Evolutionary conservation across 2,888 invertebrate species (phyloP), one percentile per base, ranked within the genome.

Genomic region (Apotomis capreana): DNA sequence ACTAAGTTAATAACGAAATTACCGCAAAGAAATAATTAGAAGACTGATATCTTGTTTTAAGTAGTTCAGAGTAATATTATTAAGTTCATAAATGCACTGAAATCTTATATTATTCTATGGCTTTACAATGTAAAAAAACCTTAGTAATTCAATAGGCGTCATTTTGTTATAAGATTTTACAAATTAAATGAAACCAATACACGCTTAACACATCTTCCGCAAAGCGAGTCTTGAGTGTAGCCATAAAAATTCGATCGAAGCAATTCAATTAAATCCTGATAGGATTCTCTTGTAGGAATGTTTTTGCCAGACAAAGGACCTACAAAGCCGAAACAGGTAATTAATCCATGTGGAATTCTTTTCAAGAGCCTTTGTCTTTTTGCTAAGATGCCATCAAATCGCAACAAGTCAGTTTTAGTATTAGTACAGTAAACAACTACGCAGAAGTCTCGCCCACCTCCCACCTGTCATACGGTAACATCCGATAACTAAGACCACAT

Each of bases 321-420:
- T 83, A 84, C 87, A 84, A 85, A 87, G 86, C 81, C 82, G 79
- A 83, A 84, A 85, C 86, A 87, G 87, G 88, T 88, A 88, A 89
- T 89, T 89, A 89, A 88, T 88, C 89, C 87, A 83, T 76, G 79
- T 79, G 84, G 88, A 87, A 89, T 89, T 89, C 88, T 89, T 88
- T 86, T 82, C 81, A 70, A 68, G 49, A 52, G 54, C 51, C 64
- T 60, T 67, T 73, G 75, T 71, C 74, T 69, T 63, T 70, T 69
- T 54, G 54, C 70, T 70, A 72, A 68, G 69, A 74, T 73, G 67
- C 70, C 74, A 73, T 77, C 67, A 77, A 71, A 76, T 73, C 69
- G 64, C 54, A 68, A 63, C 62, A 68, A 72, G 58, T 72, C 37
- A 72, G 63, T 72, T 63, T 68, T 62, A 68, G 36, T 68, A 63